Evolutionary conservation across 2,113 vertebrate genomes (phyloP).

Genomic region (Pungitius pungitius): DNA sequence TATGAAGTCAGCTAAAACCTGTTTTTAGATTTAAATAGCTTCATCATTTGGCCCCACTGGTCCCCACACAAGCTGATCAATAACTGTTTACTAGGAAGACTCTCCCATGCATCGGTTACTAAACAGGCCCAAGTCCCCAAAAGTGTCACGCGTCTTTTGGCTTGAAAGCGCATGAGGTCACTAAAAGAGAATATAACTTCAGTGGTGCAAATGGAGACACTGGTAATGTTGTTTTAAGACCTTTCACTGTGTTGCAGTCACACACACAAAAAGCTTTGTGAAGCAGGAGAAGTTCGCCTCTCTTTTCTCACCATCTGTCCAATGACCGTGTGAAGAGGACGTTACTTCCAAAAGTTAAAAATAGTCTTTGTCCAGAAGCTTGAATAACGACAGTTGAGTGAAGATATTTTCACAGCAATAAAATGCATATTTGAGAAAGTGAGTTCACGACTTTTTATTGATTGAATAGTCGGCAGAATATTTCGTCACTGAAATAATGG

Average conservation of each 20-base stretch:
- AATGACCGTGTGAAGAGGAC: not conserved
- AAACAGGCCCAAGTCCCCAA: not conserved
- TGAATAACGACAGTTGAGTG: not conserved
- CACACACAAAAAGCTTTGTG: not conserved
- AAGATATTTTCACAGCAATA: not conserved
- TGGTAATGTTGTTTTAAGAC: not conserved
- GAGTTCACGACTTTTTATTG: not conserved
- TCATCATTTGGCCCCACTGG: slow-evolving; percentile 22
- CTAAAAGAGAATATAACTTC: not conserved
- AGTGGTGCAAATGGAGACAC: not conserved
- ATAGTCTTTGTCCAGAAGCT: not conserved
- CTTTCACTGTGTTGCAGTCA: not conserved
- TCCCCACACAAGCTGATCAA: slow-evolving; percentile 5
- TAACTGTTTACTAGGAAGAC: slow-evolving; percentile 13
- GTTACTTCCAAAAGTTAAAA: not conserved
- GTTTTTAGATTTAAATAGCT: slow-evolving; percentile 31
- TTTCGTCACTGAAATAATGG: not conserved
- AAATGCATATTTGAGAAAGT: not conserved
- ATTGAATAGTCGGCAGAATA: not conserved
- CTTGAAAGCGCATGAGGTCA: not conserved
- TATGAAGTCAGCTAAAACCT: slow-evolving; percentile 44
- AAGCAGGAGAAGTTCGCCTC: not conserved
- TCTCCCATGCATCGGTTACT: not conserved
- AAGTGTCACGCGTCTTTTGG: not conserved
- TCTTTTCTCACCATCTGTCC: not conserved